phyloP scores from a whole-genome alignment of 2,113 vertebrate genomes.

The Garra rufa region DNA sequence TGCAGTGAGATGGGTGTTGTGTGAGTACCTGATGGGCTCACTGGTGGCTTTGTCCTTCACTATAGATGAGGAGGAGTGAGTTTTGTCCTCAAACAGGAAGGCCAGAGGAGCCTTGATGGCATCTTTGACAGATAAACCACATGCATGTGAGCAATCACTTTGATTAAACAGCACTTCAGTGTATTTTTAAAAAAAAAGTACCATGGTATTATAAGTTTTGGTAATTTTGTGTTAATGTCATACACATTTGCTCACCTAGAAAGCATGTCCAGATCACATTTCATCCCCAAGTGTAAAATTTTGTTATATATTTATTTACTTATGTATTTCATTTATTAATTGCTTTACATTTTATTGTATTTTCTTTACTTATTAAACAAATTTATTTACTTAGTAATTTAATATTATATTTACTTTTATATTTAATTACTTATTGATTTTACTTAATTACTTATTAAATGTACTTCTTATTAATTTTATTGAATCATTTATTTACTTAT shows the following conservation, averaged over 20 bases:
- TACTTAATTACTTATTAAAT: neutral
- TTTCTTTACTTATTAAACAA: neutral
- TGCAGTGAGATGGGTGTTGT: too few species aligned
- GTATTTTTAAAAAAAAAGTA: too few species aligned
- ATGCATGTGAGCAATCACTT: neutral
- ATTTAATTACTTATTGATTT: too few species aligned
- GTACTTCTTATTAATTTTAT: neutral
- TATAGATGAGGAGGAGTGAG: slow-evolving; percentile 94
- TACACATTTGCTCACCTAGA: neutral
- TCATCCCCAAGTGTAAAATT: neutral
- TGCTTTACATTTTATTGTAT: too few species aligned
- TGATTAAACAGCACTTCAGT: neutral
- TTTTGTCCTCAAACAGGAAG: slow-evolving; percentile 97
- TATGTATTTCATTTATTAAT: too few species aligned
- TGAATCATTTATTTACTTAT: neutral
- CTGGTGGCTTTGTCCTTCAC: slow-evolving; percentile 99
- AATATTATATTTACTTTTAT: neutral
- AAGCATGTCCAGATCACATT: neutral
- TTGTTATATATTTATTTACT: too few species aligned
- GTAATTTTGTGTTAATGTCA: too few species aligned
- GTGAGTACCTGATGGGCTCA: slow-evolving; percentile 91
- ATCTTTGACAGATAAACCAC: slow-evolving; percentile 71
- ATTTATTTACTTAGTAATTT: neutral
- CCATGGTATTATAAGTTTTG: neutral
- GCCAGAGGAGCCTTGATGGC: slow-evolving; percentile 84